Base-by-base conservation (phyloP, 2,797 vertebrate species). In the Gephyroberyx darwinii region DNA sequence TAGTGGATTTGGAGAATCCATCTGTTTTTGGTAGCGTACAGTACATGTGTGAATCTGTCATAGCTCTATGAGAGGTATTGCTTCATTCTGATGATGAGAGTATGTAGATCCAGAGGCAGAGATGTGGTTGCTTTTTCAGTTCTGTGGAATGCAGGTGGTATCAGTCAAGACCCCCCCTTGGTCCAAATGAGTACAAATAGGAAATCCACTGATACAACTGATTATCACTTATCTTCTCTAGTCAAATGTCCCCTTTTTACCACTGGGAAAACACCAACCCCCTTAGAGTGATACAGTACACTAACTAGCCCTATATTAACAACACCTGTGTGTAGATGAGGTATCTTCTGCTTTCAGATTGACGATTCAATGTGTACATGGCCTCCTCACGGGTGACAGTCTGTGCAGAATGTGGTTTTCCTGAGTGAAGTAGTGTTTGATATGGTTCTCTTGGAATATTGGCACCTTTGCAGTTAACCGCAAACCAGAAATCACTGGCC, bases 401-500 rank as follows among this genome's bases (percentile, higher is more conserved):
- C 77, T 71, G 50, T 83, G 71, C 33, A 78, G 74, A 69, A 45
- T 0, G 1, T 31, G 0, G 45, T 39, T 59, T 78, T 90, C 91
- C 89, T 88, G 89, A 91, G 86, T 45, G 56, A 43, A 59, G 73
- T 33, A 41, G 53, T 39, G 65, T 69, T 30, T 68, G 19, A n/a
- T 67, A 68, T 56, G 54, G 68, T 63, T 69, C 45, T 83, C 45
- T 33, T 67, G 70, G 62, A 69, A 65, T 60, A 6, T 64, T 66
- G 70, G 69, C 75, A 66, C 51, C 31, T 54, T 67, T 8, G 41
- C 55, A 30, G 20, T 1, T 35, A 60, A 53, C 39, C 35, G 37
- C 10, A 17, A 26, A 26, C 26, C 2, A 0, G 8, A 39, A 52
- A 52, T 96, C 90, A 98, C 62, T 93, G 93, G 63, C 88, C 93